Evolutionary conservation across 2,888 invertebrate genomes (phyloP), one percentile per base, ranked within the genome.

Genomic region (Sericinus montela): DNA sequence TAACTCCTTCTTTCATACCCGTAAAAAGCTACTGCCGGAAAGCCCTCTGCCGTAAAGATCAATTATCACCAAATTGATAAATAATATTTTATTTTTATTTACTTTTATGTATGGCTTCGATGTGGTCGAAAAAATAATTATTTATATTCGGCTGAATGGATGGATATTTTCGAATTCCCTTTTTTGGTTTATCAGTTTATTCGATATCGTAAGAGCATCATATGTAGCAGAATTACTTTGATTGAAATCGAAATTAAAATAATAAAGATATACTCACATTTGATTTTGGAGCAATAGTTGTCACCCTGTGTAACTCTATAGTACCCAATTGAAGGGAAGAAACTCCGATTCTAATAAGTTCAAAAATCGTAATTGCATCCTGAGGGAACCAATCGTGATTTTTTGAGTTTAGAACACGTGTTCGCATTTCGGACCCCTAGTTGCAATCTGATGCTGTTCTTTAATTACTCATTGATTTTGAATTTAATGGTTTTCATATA

Each of bases 321-420:
- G 68, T n/a, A n/a, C n/a, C n/a, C 68, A 67, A 76, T 80, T 82
- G 77, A 76, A 79, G 80, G 74, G 72, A 75, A 71, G 73, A 84
- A 85, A 84, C 83, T 85, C 86, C 86, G 85, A 86, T 86, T 86
- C 80, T 85, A 85, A 85, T 84, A 74, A 75, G 77, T 45, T 39
- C 30, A 41, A 50, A 49, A 45, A 45, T 41, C 65, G 76, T 85
- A 83, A 88, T 86, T 87, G 86, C 81, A 80, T 87, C 88, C 88
- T 82, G 72, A 57, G 82, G 86, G 88, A 85, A 80, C 78, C 77
- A 84, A 88, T 87, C 83, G 83, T 71, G 82, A 86, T 80, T 85
- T 86, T 83, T 80, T 67, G 73, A 82, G 78, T 72, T 78, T 75
- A 61, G 80, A 80, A 81, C 88, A 87, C 86, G 87, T 86, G 88